Evolutionary conservation across 2,888 invertebrate species (phyloP).

Genomic region (Nesidiocoris tenuis): DNA sequence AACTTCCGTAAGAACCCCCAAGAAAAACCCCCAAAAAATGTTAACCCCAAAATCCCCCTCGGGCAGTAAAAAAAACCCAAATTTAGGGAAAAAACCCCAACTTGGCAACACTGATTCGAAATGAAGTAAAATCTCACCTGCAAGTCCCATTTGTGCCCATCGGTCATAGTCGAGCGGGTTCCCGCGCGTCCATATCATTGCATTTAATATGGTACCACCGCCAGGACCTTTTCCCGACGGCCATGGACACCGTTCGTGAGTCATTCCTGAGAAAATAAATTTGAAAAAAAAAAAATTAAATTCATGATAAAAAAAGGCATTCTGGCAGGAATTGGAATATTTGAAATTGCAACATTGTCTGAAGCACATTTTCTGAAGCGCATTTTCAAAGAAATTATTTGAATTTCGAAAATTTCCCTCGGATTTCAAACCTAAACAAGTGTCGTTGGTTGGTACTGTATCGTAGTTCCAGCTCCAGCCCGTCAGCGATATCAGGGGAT

Average conservation of each 20-base stretch:
- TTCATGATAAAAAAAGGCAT: neutral
- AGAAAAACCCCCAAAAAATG: too few species aligned
- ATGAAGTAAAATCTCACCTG: constrained; percentile 43
- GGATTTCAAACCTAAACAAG: constrained; percentile 64
- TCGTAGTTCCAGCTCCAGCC: constrained; percentile 71
- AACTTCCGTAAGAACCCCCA: too few species aligned
- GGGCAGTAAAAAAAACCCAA: too few species aligned
- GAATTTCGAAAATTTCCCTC: too few species aligned
- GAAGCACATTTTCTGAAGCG: too few species aligned
- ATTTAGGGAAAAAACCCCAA: too few species aligned
- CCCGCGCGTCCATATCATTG: constrained; percentile 52
- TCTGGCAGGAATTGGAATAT: neutral
- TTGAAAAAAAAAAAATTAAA: neutral
- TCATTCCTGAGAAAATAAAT: too few species aligned
- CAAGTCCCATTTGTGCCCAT: constrained; percentile 51
- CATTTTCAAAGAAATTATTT: too few species aligned
- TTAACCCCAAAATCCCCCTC: too few species aligned
- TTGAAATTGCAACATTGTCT: neutral
- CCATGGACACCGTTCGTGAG: constrained; percentile 67
- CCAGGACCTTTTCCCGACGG: constrained; percentile 68
- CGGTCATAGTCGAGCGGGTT: constrained; percentile 51
- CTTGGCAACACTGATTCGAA: too few species aligned
- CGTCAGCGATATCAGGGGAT: constrained; percentile 61
- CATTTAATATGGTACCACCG: constrained; percentile 51
- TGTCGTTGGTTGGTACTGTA: constrained; percentile 64